Evolutionary conservation across 2,888 invertebrate species (phyloP), one percentile per base, ranked within the genome.

Genomic region (Busseola fusca): DNA sequence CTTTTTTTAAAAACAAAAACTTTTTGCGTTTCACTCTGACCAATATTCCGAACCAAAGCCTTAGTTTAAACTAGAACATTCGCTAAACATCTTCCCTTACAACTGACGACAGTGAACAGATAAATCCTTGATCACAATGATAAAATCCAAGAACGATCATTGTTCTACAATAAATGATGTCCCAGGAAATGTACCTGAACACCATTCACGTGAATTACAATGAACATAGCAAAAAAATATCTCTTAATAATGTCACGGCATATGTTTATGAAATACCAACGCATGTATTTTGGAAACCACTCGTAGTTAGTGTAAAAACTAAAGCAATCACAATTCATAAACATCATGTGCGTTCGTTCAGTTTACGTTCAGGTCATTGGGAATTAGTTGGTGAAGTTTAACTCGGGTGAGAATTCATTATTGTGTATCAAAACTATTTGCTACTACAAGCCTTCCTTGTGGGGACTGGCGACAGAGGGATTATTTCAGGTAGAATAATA

Each of bases 241-340:
- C 76, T 85, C 80, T 76, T 76, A 84, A 80, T 84, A 82, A 69
- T 76, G 71, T 76, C 63, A 69, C 78, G 70, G 72, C 73, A 68
- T 74, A 80, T 91, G 90, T 91, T 91, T 90, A 87, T 84, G 78
- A 90, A 89, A 87, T 86, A 84, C 67, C 69, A 77, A 82, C 76
- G 83, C 81, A 76, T 72, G 79, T 90, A 90, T 90, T 89, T 89
- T 88, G 91, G 87, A 90, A 90, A 79, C 86, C 76, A 68, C 63
- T 67, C 81, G 87, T 87, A 89, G 87, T 85, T 84, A 76, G 85
- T 87, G 84, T 86, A 84, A 86, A 86, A 89, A 88, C 83, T 88
- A 86, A 82, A 85, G 86, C 88, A 86, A 84, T 77, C 59, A 59
- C 75, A 67, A 73, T 79, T 80, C 72, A 78, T 82, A 81, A 87